phyloP scores from a whole-genome alignment of 2,888 invertebrate species.

The Apomyelois bistriatella region DNA sequence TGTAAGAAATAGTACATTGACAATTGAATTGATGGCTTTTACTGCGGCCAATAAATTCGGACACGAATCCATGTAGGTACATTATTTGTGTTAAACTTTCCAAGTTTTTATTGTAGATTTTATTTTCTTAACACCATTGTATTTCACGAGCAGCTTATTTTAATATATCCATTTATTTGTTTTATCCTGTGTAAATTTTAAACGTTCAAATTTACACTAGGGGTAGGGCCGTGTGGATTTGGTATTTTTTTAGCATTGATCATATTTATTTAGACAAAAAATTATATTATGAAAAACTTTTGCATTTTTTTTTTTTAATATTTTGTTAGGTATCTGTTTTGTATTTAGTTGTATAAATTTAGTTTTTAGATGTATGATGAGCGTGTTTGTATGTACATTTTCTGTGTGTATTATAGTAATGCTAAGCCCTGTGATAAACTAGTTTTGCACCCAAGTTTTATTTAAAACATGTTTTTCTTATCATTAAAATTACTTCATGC shows the following conservation, averaged over 20 bases:
- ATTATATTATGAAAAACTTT: background rate
- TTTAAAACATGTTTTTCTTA: background rate
- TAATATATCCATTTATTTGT: background rate
- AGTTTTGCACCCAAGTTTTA: slow-evolving; percentile 50
- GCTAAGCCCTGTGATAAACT: slow-evolving; percentile 61
- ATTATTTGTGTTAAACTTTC: background rate
- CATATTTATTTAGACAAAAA: too few species aligned
- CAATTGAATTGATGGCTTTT: slow-evolving; percentile 18
- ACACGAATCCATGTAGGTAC: background rate
- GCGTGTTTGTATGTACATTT: slow-evolving; percentile 42
- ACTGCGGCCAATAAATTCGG: slow-evolving; percentile 3
- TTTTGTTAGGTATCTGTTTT: background rate
- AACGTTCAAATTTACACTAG: too few species aligned
- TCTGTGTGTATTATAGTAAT: slow-evolving; percentile 42
- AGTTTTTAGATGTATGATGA: slow-evolving; percentile 28
- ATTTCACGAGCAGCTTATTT: background rate
- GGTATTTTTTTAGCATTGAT: background rate
- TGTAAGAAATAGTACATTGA: too few species aligned
- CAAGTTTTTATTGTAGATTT: background rate
- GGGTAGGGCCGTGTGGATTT: background rate
- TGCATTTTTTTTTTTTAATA: background rate
- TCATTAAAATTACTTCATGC: slow-evolving; percentile 15
- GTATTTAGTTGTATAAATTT: slow-evolving; percentile 17
- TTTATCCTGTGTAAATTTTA: too few species aligned
- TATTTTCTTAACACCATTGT: background rate